phyloP scores from a whole-genome alignment of 2,797 vertebrate genomes.

The Falco concolor region DNA sequence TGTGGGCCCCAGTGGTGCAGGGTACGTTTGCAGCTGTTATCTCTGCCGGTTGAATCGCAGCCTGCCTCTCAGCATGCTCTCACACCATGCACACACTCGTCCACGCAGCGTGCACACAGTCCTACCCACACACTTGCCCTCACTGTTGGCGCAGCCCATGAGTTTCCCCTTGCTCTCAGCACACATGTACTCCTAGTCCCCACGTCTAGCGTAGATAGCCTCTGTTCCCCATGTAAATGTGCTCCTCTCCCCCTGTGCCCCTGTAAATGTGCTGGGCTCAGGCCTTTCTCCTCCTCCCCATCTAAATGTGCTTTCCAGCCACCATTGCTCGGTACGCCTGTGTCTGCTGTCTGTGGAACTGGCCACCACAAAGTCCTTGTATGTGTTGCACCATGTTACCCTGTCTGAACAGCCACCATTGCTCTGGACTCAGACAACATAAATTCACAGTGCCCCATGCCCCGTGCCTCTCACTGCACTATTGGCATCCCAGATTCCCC shows the following conservation, averaged over 20 bases:
- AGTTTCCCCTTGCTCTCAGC: not conserved
- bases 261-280: not conserved
- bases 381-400: not conserved
- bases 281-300: slow-evolving; percentile 3
- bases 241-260: not conserved
- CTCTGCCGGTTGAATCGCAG: not conserved
- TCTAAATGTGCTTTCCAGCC: slow-evolving; percentile 49
- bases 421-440: not conserved
- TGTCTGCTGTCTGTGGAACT: slow-evolving; percentile 52
- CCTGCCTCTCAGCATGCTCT: not conserved
- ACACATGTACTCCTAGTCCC: not conserved
- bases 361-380: not conserved
- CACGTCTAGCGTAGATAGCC: not conserved
- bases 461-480: not conserved
- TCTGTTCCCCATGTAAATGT: not conserved
- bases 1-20: not conserved
- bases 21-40: not conserved
- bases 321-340: slow-evolving; percentile 5
- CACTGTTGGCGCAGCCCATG: not conserved
- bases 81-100: not conserved
- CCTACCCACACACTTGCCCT: not conserved
- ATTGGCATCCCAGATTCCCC: not conserved
- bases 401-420: not conserved
- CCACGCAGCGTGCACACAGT: not conserved
- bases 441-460: not conserved